A percentile compares a stretch with the other conserved stretches of the same genome.
phyloP scores from a whole-genome alignment of 2,113 vertebrate species.

The Leucosticte australis region DNA sequence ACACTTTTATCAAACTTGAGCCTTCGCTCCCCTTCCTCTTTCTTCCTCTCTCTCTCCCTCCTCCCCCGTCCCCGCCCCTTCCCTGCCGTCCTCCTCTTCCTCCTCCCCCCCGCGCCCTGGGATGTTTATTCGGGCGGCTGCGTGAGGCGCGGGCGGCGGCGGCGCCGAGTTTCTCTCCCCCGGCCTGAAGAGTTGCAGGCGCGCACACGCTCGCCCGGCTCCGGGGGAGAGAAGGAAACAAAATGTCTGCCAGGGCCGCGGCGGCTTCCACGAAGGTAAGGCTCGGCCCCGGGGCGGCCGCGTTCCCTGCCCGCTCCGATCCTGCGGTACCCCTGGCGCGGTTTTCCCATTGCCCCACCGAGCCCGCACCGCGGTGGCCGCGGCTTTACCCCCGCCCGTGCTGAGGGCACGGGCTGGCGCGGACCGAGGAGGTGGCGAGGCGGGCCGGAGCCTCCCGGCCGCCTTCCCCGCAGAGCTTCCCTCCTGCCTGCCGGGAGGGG shows the following conservation, averaged over 20 bases:
- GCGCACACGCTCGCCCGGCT: neutral
- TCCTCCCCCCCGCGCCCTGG: neutral
- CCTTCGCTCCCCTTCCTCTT: neutral
- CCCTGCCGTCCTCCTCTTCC: neutral
- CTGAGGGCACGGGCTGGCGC: too few relatives aligned
- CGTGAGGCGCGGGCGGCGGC: neutral
- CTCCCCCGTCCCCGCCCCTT: neutral
- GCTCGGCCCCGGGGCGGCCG: neutral
- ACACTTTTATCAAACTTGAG: neutral
- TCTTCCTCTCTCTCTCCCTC: neutral
- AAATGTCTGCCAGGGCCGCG: neutral
- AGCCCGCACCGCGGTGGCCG: neutral
- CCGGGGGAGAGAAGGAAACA: neutral
- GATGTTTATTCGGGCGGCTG: constrained; percentile 66
- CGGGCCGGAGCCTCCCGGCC: neutral
- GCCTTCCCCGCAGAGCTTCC: neutral
- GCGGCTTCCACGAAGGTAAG: neutral
- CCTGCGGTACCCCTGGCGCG: neutral
- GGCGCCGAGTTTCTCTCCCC: neutral
- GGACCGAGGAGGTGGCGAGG: neutral
- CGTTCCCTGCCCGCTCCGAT: neutral
- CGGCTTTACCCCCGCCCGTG: neutral
- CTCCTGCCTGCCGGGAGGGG: too few relatives aligned
- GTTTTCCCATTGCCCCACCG: neutral
- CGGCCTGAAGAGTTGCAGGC: neutral